These are phyloP conservation scores for Ectemnius lituratus DNA, from an alignment of 2,888 invertebrate species.

Conservation along the genomic window DNA sequence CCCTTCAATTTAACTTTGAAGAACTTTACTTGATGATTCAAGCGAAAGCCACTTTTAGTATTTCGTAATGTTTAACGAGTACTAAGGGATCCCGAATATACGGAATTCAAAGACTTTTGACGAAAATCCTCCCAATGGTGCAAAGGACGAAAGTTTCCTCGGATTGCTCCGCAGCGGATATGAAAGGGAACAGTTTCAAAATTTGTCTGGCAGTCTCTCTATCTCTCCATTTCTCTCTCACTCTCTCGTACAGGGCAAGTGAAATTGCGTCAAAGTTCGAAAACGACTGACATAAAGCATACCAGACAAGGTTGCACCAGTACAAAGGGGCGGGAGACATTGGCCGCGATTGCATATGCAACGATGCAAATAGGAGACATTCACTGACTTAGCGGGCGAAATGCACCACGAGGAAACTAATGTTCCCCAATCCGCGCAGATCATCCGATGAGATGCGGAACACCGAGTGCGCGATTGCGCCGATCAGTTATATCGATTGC, in stretches of 20 bases:
- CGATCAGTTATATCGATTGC: constrained; percentile 59
- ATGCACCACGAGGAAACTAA: constrained; percentile 14
- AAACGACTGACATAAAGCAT: constrained; percentile 12
- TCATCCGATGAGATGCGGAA: constrained; percentile 26
- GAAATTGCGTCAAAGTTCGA: constrained; percentile 14
- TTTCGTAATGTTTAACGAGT: no score
- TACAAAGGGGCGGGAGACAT: constrained; percentile 24
- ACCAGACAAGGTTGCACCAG: constrained; percentile 15
- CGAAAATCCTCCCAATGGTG: no score
- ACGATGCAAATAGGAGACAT: constrained; percentile 8
- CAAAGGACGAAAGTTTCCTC: constrained; percentile 1
- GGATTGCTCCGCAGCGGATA: no score
- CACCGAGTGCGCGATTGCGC: constrained; percentile 30
- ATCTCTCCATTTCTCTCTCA: no score
- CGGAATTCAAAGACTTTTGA: no score
- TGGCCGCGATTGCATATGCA: constrained; percentile 15
- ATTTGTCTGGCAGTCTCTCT: no score
- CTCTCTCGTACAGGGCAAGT: no score
- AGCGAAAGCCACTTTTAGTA: no score
- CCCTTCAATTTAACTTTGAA: no score
- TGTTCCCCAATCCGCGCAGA: constrained; percentile 20
- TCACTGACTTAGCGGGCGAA: constrained; percentile 13
- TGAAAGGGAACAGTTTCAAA: no score
- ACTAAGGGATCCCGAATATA: no score
- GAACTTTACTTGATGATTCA: no score